These are phyloP conservation scores for Phalacrocorax aristotelis DNA, from an alignment of 2,113 vertebrate genomes.

Conservation along the genomic window DNA sequence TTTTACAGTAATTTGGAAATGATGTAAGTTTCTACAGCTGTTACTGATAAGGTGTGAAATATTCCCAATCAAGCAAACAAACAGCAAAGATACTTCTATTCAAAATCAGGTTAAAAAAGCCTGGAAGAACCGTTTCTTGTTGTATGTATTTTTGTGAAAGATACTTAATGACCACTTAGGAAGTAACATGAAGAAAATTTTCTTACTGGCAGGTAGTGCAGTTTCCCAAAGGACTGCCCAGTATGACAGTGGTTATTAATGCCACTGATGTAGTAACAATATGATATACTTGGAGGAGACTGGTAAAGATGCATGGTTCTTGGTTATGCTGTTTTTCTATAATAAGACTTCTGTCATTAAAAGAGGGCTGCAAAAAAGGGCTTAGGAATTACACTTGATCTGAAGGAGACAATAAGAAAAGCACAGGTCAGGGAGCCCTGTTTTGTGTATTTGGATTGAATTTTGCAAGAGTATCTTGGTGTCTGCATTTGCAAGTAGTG, in stretches of 20 bases:
- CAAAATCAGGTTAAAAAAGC: not conserved
- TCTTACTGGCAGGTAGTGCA: not conserved
- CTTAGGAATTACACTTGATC: not conserved
- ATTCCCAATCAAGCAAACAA: not conserved
- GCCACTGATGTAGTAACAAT: not conserved
- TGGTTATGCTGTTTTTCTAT: not conserved
- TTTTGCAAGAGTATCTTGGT: not conserved
- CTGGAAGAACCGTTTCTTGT: not conserved
- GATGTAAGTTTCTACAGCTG: too few species aligned
- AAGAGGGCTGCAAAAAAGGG: not conserved
- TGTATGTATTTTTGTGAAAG: not conserved
- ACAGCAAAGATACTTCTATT: not conserved
- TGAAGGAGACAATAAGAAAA: not conserved
- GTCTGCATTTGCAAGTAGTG: not conserved
- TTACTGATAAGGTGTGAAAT: too few species aligned
- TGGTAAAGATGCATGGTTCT: not conserved
- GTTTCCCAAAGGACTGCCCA: not conserved
- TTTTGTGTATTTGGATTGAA: not conserved
- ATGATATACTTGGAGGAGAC: not conserved
- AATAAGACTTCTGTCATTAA: not conserved
- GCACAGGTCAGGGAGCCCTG: not conserved
- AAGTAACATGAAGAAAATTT: not conserved
- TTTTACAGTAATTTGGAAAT: not conserved
- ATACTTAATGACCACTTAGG: not conserved
- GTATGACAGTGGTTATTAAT: not conserved